Evolutionary conservation across 1,140 invertebrate species (phyloP), one percentile per base, ranked within the genome.

Genomic region (Stegodyphus mimosarum): DNA sequence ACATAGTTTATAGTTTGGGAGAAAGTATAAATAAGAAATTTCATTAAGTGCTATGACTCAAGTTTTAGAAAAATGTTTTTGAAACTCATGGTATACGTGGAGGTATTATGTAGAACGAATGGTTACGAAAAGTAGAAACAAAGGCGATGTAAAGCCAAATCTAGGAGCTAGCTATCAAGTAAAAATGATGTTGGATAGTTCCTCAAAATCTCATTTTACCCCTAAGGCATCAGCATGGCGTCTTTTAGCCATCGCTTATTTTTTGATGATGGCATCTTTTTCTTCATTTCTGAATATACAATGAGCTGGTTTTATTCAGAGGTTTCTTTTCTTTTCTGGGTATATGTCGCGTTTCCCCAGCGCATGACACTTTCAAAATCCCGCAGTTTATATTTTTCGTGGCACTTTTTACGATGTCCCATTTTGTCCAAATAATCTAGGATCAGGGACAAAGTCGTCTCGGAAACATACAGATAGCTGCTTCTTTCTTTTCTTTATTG

Each of bases 261-360:
- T 71, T 80, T 52, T 80, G 52, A 52, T 49, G 52, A 69, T 51
- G 64, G 60, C 63, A 53, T 78, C 66, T 78, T 69, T 33, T 80
- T 80, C 67, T 80, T 69, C 66, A 63, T 80, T 80, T 71, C 78
- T 72, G 78, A 80, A 80, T 80, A 80, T 63, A 50, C 33, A 80
- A 80, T 72, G 78, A 80, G 78, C 52, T 63, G 33, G 33, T 70
- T 49, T 60, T 50, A 51, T 9, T 60, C 55, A 11, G 9, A 15
- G 55, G 9, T 60, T 60, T 60, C 15, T 7, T 64, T 51, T 33
- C 33, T 33, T 33, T 33, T 33, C 33, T 33, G 33, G 33, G 33
- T 33, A 33, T 33, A 3, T 33, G 3, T 3, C 33, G 33, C 3
- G 33, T 33, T 33, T 33, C 33, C 33, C 33, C 33, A 33, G 33